A percentile compares a stretch with the other conserved stretches of the same genome.
Conservation (phyloP, 2,888 invertebrate genomes). For the Helobdella robusta region DNA sequence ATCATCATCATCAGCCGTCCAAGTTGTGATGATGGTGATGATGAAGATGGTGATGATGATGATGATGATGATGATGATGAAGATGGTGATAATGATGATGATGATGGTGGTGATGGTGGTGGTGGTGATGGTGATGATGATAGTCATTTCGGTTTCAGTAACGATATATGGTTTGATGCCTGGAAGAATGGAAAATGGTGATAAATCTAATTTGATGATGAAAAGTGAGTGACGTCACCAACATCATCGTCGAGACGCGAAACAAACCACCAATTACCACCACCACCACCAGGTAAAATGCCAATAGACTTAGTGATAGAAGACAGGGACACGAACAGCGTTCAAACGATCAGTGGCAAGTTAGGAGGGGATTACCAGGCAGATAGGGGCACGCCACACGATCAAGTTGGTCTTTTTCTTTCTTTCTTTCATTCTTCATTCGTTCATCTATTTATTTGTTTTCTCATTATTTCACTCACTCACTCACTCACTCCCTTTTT, state of each 20-base stretch:
- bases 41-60: conserved; percentile 20
- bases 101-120: conserved; percentile 12
- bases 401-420: conserved; percentile 15
- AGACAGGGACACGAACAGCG: conserved; percentile 59
- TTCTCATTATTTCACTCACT: not conserved
- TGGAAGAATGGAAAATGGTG: no score
- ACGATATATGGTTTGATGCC: no score
- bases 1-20: not conserved
- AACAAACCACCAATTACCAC: not conserved
- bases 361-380: conserved; percentile 18
- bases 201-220: no score
- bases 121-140: not conserved
- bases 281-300: conserved; percentile 71
- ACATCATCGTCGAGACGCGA: not conserved
- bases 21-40: conserved; percentile 4
- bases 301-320: conserved; percentile 99
- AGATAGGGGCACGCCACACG: conserved; percentile 23
- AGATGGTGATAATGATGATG: conserved; percentile 23
- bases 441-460: not conserved
- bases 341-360: conserved; percentile 13
- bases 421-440: conserved; percentile 14
- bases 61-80: conserved; percentile 23
- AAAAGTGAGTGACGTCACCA: no score
- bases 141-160: not conserved
- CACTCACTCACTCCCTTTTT: conserved; percentile 9